These are phyloP conservation scores for Elgaria multicarinata DNA, from an alignment of 2,113 vertebrate species.

Conservation along the genomic window DNA sequence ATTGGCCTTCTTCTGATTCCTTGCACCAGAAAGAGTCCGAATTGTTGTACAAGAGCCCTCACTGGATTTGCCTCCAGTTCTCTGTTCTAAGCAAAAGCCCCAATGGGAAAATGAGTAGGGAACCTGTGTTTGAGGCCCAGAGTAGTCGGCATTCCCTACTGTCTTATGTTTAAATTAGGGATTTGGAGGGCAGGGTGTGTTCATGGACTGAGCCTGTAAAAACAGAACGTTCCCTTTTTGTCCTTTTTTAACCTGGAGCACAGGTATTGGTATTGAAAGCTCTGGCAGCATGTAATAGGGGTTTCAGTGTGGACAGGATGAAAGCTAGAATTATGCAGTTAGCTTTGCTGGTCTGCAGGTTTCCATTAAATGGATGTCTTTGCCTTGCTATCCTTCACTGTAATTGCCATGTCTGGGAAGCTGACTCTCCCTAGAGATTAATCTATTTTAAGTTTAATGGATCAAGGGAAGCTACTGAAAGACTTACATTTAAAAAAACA, in stretches of 20 bases:
- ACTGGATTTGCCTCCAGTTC: background rate
- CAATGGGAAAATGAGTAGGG: background rate
- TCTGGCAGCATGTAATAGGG: slow-evolving; percentile 47
- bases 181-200: background rate
- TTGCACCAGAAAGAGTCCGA: background rate
- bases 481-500: slow-evolving; percentile 44
- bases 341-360: slow-evolving; percentile 57
- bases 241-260: slow-evolving; percentile 21
- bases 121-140: background rate
- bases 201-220: slow-evolving; percentile 18
- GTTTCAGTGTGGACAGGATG: slow-evolving; percentile 24
- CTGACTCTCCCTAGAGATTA: slow-evolving; percentile 75
- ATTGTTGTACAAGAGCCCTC: background rate
- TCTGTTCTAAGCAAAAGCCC: background rate
- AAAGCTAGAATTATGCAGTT: slow-evolving; percentile 67
- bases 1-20: background rate
- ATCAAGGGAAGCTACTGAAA: slow-evolving; percentile 73
- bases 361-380: slow-evolving; percentile 77
- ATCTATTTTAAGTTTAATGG: slow-evolving; percentile 82
- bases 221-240: slow-evolving; percentile 3
- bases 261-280: slow-evolving; percentile 33
- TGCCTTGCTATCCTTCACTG: slow-evolving; percentile 74
- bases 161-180: slow-evolving; percentile 24
- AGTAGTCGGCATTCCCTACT: background rate
- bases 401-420: slow-evolving; percentile 80